A percentile compares a stretch with the other conserved stretches of the same genome.
Evolutionary conservation across 2,888 invertebrate species (phyloP).

Genomic region (Philereme transversata): DNA sequence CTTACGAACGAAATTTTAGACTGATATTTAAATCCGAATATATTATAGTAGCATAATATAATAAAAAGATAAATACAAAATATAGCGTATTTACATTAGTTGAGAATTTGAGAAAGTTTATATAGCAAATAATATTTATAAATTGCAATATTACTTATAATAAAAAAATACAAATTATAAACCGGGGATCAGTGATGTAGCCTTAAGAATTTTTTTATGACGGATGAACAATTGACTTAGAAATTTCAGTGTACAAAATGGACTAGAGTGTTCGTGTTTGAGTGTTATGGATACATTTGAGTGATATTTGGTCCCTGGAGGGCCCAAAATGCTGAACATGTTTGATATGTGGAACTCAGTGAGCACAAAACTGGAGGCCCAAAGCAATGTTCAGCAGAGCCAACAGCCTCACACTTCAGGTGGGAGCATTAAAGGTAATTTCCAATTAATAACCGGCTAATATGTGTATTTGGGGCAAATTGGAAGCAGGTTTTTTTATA

Average conservation of each 20-base stretch:
- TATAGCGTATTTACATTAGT: constrained; percentile 83
- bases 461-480: constrained; percentile 38
- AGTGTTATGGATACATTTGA: constrained; percentile 40
- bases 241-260: constrained; percentile 63
- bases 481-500: not conserved
- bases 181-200: constrained; percentile 79
- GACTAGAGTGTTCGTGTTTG: constrained; percentile 46
- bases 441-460: constrained; percentile 56
- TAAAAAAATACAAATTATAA: constrained; percentile 61
- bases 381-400: constrained; percentile 85
- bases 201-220: constrained; percentile 73
- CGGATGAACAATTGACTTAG: constrained; percentile 72
- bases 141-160: constrained; percentile 54
- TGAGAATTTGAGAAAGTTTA: constrained; percentile 83
- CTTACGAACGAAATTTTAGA: constrained; percentile 82
- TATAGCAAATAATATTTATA: constrained; percentile 57
- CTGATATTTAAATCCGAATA: constrained; percentile 81
- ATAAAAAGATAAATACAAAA: constrained; percentile 54
- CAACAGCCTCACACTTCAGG: constrained; percentile 92
- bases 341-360: constrained; percentile 93
- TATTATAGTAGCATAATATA: constrained; percentile 42
- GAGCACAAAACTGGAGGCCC: constrained; percentile 88
- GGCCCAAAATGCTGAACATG: constrained; percentile 85
- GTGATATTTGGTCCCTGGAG: constrained; percentile 53
- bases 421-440: constrained; percentile 92